Evolutionary conservation across 2,113 vertebrate species (phyloP), one percentile per base, ranked within the genome.

Genomic region (Callopanchax toddi): DNA sequence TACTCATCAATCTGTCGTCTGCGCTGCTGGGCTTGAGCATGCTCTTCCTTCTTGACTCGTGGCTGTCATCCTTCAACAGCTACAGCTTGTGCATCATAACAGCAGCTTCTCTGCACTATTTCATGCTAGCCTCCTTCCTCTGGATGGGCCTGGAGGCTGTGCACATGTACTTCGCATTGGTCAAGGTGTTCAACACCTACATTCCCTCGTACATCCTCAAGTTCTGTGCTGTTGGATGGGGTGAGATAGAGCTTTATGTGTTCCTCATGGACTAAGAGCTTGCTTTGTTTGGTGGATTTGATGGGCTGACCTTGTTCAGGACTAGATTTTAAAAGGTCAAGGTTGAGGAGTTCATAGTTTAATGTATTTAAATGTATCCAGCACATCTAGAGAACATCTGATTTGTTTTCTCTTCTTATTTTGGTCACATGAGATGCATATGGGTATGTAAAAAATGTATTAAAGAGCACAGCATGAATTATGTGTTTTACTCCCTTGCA

Each of bases 111-210:
- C 91, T 96, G 7, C 95, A 96, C 63, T 98, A 95, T 75, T 96
- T 94, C 74, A 82, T 98, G 52, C 71, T 98, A 8, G 92, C 92
- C 1, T 92, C 95, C 23, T 96, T 97, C 84, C 92, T 91, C 0
- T 97, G 96, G 95, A 97, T 97, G 96, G 93, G 91, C 26, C 81
- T 98, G 60, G 94, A 96, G 71, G 94, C 95, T 0, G 60, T 96
- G 22, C 93, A 96, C 76, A 95, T 97, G 91, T 97, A 97, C 83
- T 83, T 96, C 5, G 89, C 93, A 42, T 80, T 98, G 43, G 86
- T 98, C 78, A 96, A 94, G 88, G 95, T 98, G 75, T 96, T 98
- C 91, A 96, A 96, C 49, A 87, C 85, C 71, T 97, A 97, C 16
- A 34, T 96, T 32, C 88, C 90, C 1, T 92, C 91, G 25, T 97